These are phyloP conservation scores for Theretra japonica DNA, from an alignment of 2,888 invertebrate species.

Conservation along the genomic window DNA sequence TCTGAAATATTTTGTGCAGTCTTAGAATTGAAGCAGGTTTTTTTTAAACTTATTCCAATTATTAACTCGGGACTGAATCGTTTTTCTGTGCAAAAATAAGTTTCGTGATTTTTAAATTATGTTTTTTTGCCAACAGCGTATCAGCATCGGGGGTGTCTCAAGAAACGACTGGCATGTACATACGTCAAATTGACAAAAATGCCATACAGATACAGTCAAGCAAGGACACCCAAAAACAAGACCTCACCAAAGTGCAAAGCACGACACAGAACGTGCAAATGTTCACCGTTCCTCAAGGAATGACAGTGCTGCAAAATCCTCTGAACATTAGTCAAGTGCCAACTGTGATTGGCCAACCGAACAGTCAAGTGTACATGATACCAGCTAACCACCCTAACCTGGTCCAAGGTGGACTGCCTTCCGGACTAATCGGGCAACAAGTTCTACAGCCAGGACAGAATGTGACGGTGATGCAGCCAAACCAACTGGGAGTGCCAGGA, in stretches of 20 bases:
- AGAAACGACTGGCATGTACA: constrained; percentile 78
- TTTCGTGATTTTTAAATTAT: background rate
- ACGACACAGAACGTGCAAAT: constrained; percentile 76
- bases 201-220: constrained; percentile 74
- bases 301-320: constrained; percentile 78
- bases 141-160: constrained; percentile 66
- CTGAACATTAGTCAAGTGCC: constrained; percentile 75
- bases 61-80: no score
- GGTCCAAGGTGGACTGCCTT: constrained; percentile 66
- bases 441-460: constrained; percentile 74
- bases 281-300: constrained; percentile 79
- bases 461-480: constrained; percentile 79
- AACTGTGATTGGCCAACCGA: constrained; percentile 71
- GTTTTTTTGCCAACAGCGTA: constrained; percentile 55
- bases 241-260: constrained; percentile 70
- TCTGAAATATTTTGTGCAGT: background rate
- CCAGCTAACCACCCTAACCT: constrained; percentile 73
- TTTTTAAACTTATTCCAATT: no score
- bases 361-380: constrained; percentile 80
- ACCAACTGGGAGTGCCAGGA: constrained; percentile 72
- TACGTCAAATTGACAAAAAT: constrained; percentile 76
- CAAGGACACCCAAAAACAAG: constrained; percentile 75
- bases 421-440: constrained; percentile 71
- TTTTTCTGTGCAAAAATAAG: no score
- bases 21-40: no score